Evolutionary conservation across 2,888 invertebrate species (phyloP), one percentile per base, ranked within the genome.

Genomic region (Icerya purchasi): DNA sequence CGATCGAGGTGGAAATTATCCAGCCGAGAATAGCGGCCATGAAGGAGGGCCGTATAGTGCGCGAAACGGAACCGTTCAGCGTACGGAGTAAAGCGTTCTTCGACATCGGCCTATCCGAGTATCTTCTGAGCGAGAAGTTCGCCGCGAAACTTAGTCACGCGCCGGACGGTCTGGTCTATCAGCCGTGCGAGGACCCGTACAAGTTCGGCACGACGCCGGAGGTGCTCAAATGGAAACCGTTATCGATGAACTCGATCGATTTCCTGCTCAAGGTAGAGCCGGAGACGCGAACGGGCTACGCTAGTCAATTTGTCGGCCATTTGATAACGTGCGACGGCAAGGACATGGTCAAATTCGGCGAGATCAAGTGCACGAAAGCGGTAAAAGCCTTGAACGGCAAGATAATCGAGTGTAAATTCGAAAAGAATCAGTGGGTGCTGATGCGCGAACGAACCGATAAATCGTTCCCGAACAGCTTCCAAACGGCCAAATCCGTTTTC

Each of bases 161-260:
- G 71, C 94, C 96, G 0, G 98, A 99, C 69, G 98, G 98, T 21
- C 77, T 98, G 18, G 92, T 99, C 68, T 99, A 97, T 71, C 98
- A 99, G 70, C 98, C 98, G 0, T 78, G 84, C 0, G 76, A 79
- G 63, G 87, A 86, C 71, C 81, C 84, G 0, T 98, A 98, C 69
- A 75, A 77, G 18, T 74, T 86, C 5, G 98, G 98, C 0, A 77
- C 81, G 3, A 92, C 89, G 67, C 75, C 78, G 49, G 80, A 83
- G 53, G 89, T 96, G 1, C 75, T 99, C 19, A 99, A 99, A 72
- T 99, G 98, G 98, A 99, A 99, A 70, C 97, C 98, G 0, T 76
- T 83, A 2, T 79, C 84, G 61, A 79, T 91, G 73, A 98, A 98
- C 74, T 94, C 96, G 2, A 85, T 99, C 0, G 98, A 99, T 73